phyloP scores from a whole-genome alignment of 2,888 invertebrate species.

The Acrobasis repandana region DNA sequence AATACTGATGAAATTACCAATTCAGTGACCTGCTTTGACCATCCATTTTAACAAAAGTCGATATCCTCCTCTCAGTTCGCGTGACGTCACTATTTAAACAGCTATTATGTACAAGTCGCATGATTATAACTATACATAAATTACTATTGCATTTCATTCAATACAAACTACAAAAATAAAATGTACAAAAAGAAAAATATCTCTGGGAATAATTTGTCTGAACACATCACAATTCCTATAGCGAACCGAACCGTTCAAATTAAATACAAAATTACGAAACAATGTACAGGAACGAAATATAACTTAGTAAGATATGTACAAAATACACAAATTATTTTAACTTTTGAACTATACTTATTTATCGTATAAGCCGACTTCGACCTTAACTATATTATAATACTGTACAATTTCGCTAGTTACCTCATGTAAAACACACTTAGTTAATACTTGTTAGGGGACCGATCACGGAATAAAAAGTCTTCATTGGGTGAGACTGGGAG shows the following conservation, averaged over 20 bases:
- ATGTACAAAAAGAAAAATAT: conserved; percentile 68
- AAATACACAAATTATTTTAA: conserved; percentile 71
- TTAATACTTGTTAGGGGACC: conserved; percentile 72
- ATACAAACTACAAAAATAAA: conserved; percentile 74
- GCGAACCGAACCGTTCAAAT: conserved; percentile 55
- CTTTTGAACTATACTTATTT: conserved; percentile 70
- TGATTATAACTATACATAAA: conserved; percentile 76
- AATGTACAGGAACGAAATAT: conserved; percentile 79
- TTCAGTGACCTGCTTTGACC: conserved; percentile 51
- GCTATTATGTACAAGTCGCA: conserved; percentile 75
- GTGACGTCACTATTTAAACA: conserved; percentile 52
- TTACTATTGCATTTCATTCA: conserved; percentile 81
- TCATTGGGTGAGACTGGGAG: conserved; percentile 57
- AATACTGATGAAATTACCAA: conserved; percentile 46
- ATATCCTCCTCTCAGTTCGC: conserved; percentile 53
- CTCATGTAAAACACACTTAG: conserved; percentile 73
- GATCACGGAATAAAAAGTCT: conserved; percentile 72
- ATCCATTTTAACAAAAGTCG: conserved; percentile 28
- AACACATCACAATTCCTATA: conserved; percentile 80
- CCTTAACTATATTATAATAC: conserved; percentile 77
- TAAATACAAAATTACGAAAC: conserved; percentile 46
- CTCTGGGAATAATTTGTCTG: conserved; percentile 59
- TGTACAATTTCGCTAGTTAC: conserved; percentile 82
- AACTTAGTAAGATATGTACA: conserved; percentile 78
- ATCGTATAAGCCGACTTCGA: conserved; percentile 69